Conservation (phyloP, 2,113 vertebrate species). For the Morone chrysops region DNA sequence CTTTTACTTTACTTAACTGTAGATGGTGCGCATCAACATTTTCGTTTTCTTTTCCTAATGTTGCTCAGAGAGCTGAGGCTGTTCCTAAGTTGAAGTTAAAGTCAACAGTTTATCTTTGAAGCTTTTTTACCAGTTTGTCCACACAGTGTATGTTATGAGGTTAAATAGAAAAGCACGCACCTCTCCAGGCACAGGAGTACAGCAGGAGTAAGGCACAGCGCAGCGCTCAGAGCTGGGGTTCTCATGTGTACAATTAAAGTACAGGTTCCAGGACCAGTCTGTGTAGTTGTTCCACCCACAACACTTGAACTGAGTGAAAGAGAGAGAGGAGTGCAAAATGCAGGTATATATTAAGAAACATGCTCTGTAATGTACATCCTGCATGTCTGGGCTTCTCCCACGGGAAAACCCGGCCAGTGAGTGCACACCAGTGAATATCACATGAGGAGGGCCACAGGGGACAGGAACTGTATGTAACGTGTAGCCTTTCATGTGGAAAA, state of each 20-base stretch:
- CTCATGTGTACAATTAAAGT: constrained; percentile 82
- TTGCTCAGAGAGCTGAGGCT: background rate
- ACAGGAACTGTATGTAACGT: constrained; percentile 43
- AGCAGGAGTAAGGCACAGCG: constrained; percentile 85
- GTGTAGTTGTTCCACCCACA: constrained; percentile 86
- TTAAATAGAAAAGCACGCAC: constrained; percentile 48
- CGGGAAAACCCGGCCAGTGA: constrained; percentile 55
- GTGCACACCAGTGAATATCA: constrained; percentile 46
- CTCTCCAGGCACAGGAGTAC: constrained; percentile 82
- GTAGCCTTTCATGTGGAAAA: constrained; percentile 47
- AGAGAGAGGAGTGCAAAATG: background rate
- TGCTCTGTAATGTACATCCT: constrained; percentile 44
- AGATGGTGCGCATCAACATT: background rate
- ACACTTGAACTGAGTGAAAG: constrained; percentile 80
- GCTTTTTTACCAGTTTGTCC: background rate
- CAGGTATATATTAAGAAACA: constrained; percentile 60
- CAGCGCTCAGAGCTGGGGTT: constrained; percentile 84
- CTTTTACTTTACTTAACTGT: no score
- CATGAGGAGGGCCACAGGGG: constrained; percentile 50
- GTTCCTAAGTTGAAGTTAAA: background rate
- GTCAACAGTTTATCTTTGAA: background rate
- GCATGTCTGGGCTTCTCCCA: constrained; percentile 47
- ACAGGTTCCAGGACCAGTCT: constrained; percentile 86
- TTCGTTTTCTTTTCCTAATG: background rate
- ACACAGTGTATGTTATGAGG: background rate